Evolutionary conservation across 2,113 vertebrate species (phyloP), one percentile per base, ranked within the genome.

Genomic region (Atlantisia rogersi): DNA sequence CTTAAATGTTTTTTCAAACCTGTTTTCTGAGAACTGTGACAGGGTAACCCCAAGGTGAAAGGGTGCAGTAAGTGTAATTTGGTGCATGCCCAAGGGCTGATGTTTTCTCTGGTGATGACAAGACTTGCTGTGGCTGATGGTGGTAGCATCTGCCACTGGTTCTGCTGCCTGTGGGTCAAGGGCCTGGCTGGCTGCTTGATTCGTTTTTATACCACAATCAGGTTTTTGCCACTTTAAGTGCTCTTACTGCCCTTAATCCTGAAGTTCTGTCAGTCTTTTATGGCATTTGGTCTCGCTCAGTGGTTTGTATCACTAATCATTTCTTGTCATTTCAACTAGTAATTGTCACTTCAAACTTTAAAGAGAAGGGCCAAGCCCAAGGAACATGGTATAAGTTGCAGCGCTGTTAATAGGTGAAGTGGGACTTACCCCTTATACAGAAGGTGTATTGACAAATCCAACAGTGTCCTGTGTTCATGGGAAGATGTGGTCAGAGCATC

Each of bases 41-140:
- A 31, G 67, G 67, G 39, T 91, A 83, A 69, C 10, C 3, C 24
- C 9, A 13, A 42, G 29, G 24, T 65, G 44, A 74, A 73, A 39
- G 15, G 29, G 15, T 62, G 9, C 63, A 35, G 55, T 31, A 48
- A 44, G 35, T 50, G 42, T 52, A 84, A 55, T 59, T 62, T 50
- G 50, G 31, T 3, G 0, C 5, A 1, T 44, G 24, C 22, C 11
- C 5, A 63, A 48, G 48, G 12, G 39, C 31, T 15, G 15, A 13
- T 5, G 7, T 18, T 64, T 82, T 20, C 1, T 56, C 22, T 73
- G 48, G 8, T 40, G 53, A 24, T 19, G 60, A 1, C 35, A 52
- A 0, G 59, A 35, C 26, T 6, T 5, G 6, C 59, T 81, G n/a
- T 92, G 73, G 44, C 35, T 60, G 44, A 59, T 86, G 76, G 26